Conservation (phyloP, 2,888 invertebrate species). For the Colostygia pectinataria region DNA sequence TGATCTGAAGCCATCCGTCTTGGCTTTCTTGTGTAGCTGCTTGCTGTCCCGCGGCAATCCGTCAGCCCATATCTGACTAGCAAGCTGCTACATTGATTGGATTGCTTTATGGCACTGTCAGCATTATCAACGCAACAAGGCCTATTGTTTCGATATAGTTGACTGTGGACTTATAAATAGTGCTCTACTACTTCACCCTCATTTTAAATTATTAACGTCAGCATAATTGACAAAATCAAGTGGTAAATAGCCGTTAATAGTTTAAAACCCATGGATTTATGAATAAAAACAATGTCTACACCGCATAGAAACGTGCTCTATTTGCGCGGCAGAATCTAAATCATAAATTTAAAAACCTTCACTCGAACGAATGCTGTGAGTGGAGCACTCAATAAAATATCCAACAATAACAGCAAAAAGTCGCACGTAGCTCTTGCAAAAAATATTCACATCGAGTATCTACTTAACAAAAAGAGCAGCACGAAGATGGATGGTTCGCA, state of each 20-base stretch:
- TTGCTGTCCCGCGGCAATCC: slow-evolving; percentile 46
- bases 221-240: too few species aligned
- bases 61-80: slow-evolving; percentile 54
- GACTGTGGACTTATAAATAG: slow-evolving; percentile 44
- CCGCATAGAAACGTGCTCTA: slow-evolving; percentile 47
- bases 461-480: slow-evolving; percentile 57
- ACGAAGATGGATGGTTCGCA: slow-evolving; percentile 73
- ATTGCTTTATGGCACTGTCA: slow-evolving; percentile 59
- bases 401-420: slow-evolving; percentile 23
- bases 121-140: slow-evolving; percentile 55
- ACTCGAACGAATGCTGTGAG: slow-evolving; percentile 6
- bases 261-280: too few species aligned
- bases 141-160: slow-evolving; percentile 54
- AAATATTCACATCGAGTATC: slow-evolving; percentile 33
- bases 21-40: slow-evolving; percentile 47
- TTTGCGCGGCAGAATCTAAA: slow-evolving; percentile 29
- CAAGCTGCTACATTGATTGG: slow-evolving; percentile 57
- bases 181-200: too few species aligned
- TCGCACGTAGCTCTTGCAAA: slow-evolving; percentile 24
- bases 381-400: slow-evolving; percentile 21
- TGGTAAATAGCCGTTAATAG: too few species aligned
- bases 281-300: slow-evolving; percentile 46
- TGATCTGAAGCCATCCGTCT: slow-evolving; percentile 50
- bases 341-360: slow-evolving; percentile 18
- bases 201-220: too few species aligned